phyloP scores from a whole-genome alignment of 2,113 vertebrate genomes.

The Cebidichthys violaceus region DNA sequence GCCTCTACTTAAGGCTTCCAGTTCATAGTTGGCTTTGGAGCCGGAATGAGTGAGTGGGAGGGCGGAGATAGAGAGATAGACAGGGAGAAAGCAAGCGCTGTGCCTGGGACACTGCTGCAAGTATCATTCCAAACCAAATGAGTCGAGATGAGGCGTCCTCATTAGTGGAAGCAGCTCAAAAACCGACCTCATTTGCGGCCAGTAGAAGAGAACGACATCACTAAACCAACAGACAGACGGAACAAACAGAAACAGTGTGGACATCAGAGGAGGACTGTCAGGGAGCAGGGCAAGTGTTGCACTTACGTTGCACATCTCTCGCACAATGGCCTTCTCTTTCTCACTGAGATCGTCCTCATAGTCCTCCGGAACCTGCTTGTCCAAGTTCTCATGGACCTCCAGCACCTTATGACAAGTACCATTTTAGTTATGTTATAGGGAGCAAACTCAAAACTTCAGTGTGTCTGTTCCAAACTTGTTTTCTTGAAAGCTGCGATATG shows the following conservation, averaged over 20 bases:
- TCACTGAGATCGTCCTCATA: conserved; percentile 95
- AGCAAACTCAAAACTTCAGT: not conserved
- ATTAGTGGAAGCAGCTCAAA: conserved; percentile 65
- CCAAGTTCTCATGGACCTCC: conserved; percentile 96
- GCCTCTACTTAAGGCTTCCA: conserved; percentile 53
- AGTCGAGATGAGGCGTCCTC: conserved; percentile 54
- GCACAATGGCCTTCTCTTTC: conserved; percentile 96
- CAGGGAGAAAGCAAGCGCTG: not conserved
- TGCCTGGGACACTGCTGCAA: conserved; percentile 33
- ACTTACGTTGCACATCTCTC: conserved; percentile 97
- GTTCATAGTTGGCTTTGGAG: conserved; percentile 40
- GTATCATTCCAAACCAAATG: conserved; percentile 50
- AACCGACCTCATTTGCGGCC: conserved; percentile 54
- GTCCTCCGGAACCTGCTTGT: conserved; percentile 91
- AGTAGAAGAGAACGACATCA: not conserved
- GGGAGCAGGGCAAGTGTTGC: too few species aligned
- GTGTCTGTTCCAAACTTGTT: not conserved
- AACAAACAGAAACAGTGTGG: conserved; percentile 11
- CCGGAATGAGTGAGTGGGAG: not conserved
- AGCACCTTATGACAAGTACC: conserved; percentile 85
- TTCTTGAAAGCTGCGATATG: not conserved
- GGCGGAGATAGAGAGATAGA: not conserved
- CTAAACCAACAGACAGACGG: not conserved
- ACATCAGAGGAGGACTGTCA: too few species aligned
- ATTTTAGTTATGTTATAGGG: not conserved